phyloP scores from a whole-genome alignment of 2,888 invertebrate species.

The Tridacna crocea region DNA sequence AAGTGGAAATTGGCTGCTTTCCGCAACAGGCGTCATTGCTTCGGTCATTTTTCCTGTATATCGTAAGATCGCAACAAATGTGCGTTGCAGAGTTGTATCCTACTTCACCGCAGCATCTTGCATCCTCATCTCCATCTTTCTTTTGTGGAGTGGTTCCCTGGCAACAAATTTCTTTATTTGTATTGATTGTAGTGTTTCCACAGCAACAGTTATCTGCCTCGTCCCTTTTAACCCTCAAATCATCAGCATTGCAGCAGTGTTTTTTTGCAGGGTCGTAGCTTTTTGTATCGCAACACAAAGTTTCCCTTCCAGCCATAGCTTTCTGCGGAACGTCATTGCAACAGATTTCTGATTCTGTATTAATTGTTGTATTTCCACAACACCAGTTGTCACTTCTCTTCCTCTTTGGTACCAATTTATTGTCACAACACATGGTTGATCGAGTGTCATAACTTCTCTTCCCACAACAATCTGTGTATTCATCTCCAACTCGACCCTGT shows the following conservation, averaged over 20 bases:
- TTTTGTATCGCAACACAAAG: constrained; percentile 41
- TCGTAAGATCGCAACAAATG: constrained; percentile 42
- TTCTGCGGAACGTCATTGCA: constrained; percentile 41
- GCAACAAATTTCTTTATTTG: constrained; percentile 37
- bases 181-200: constrained; percentile 32
- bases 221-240: constrained; percentile 14
- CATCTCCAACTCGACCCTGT: constrained; percentile 37
- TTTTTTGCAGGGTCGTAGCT: constrained; percentile 41
- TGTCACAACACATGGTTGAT: constrained; percentile 48
- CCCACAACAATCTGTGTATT: constrained; percentile 49
- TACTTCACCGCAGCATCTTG: constrained; percentile 43
- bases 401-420: constrained; percentile 34
- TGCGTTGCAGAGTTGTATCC: constrained; percentile 43
- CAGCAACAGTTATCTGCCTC: constrained; percentile 49
- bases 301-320: constrained; percentile 38
- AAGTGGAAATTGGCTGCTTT: constrained; percentile 36
- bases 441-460: constrained; percentile 44
- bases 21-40: constrained; percentile 51
- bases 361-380: constrained; percentile 50
- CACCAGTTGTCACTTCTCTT: constrained; percentile 36
- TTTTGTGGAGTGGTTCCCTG: constrained; percentile 20
- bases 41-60: constrained; percentile 33
- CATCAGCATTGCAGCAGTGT: constrained; percentile 35
- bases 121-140: constrained; percentile 14
- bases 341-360: constrained; percentile 36